A percentile compares a stretch with the other conserved stretches of the same genome.
phyloP scores from a whole-genome alignment of 2,888 invertebrate species.

The Lycocerus yunnanus region DNA sequence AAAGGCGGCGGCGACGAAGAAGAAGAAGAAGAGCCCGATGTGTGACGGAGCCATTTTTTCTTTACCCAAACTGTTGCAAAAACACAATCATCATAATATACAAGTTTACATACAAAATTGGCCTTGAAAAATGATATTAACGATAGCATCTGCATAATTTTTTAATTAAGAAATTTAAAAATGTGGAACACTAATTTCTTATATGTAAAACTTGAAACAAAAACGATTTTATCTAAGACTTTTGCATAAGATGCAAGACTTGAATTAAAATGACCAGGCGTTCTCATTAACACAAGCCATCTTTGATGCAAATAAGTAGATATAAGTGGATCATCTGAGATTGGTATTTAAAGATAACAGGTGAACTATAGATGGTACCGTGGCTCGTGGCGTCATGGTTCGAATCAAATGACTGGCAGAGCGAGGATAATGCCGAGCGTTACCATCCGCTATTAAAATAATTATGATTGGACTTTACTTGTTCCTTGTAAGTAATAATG shows the following conservation, averaged over 20 bases:
- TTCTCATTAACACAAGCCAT: slow-evolving; percentile 28
- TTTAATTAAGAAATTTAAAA: slow-evolving; percentile 2
- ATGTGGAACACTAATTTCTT: slow-evolving; percentile 1
- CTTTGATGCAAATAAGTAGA: slow-evolving; percentile 38
- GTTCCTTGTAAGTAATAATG: slow-evolving; percentile 47
- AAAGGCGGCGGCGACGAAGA: too few relatives aligned
- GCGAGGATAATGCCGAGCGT: slow-evolving; percentile 58
- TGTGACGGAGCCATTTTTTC: not conserved
- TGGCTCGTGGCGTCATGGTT: slow-evolving; percentile 60
- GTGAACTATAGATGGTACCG: slow-evolving; percentile 54
- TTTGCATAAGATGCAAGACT: slow-evolving; percentile 7
- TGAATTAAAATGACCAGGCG: slow-evolving; percentile 19
- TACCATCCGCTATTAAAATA: slow-evolving; percentile 57
- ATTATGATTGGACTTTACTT: slow-evolving; percentile 55
- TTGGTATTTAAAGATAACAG: slow-evolving; percentile 48
- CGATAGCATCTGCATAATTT: not conserved
- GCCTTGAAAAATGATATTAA: not conserved
- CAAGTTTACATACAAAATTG: not conserved
- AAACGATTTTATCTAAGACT: slow-evolving; percentile 8
- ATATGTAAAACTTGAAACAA: slow-evolving; percentile 1
- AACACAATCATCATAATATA: not conserved
- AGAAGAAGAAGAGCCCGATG: not conserved
- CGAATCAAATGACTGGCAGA: slow-evolving; percentile 59
- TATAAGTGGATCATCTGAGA: slow-evolving; percentile 51
- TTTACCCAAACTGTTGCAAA: not conserved